Percentiles rank a stretch among this genome's conserved stretches.
phyloP scores from a whole-genome alignment of 1,140 invertebrate genomes.

The Whitmania pigra region DNA sequence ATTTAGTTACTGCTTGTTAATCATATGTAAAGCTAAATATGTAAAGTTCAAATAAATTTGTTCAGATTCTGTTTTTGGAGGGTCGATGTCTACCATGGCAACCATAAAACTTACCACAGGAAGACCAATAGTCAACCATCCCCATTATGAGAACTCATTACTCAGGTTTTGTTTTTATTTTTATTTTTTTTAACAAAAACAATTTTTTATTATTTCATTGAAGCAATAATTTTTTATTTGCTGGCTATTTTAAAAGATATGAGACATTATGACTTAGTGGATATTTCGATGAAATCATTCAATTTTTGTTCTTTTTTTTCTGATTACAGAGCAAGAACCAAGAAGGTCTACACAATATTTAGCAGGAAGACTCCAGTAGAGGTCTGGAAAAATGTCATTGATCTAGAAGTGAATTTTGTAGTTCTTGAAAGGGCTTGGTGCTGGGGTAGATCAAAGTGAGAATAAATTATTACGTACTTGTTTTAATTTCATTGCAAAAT shows the following conservation, averaged over 20 bases:
- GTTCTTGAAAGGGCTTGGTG: conserved; percentile 46
- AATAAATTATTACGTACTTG: conserved; percentile 6
- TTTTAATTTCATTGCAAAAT: too few relatives aligned
- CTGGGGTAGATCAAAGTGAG: conserved; percentile 27
- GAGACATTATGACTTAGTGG: not conserved
- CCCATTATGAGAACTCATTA: conserved; percentile 47
- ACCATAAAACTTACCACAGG: conserved; percentile 61
- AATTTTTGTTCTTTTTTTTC: not conserved
- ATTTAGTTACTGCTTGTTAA: not conserved
- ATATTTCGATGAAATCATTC: not conserved
- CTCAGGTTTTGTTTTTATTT: conserved; percentile 34
- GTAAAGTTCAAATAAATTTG: not conserved
- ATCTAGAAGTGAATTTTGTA: conserved; percentile 39
- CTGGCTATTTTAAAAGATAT: not conserved
- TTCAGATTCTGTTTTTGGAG: conserved; percentile 59
- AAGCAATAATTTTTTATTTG: not conserved
- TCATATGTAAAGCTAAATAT: not conserved
- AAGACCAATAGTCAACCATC: conserved; percentile 57
- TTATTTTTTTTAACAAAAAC: too few relatives aligned
- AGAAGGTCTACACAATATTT: conserved; percentile 48
- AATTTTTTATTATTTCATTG: too few relatives aligned
- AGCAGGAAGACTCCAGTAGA: conserved; percentile 40
- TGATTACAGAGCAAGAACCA: conserved; percentile 53
- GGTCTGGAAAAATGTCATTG: conserved; percentile 38
- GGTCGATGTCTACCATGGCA: conserved; percentile 71